Percentiles rank a stretch among this genome's conserved stretches.
phyloP scores from a whole-genome alignment of 2,888 invertebrate species.

The Chesias legatella region DNA sequence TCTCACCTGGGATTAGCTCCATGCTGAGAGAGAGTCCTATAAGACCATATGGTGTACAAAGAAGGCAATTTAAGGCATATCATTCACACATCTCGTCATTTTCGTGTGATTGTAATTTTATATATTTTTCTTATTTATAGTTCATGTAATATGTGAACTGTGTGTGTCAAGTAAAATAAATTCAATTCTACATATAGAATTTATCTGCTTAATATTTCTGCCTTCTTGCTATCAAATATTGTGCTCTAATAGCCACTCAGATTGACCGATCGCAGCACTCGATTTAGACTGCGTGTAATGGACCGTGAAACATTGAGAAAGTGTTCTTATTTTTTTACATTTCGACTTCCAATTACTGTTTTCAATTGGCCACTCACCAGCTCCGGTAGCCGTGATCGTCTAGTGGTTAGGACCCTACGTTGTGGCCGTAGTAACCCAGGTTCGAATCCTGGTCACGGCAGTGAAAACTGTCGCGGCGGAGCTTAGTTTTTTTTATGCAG shows the following conservation, averaged over 20 bases:
- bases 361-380: constrained; percentile 34
- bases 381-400: constrained; percentile 78
- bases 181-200: too few relatives aligned
- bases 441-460: constrained; percentile 82
- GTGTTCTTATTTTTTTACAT: constrained; percentile 21
- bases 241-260: constrained; percentile 6
- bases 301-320: constrained; percentile 32
- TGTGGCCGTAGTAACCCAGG: constrained; percentile 89
- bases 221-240: constrained; percentile 1
- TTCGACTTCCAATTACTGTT: constrained; percentile 15
- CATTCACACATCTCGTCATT: too few relatives aligned
- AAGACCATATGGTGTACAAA: too few relatives aligned
- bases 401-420: constrained; percentile 89
- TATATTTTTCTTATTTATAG: too few relatives aligned
- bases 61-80: too few relatives aligned
- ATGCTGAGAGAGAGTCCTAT: too few relatives aligned
- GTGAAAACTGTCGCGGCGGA: constrained; percentile 38
- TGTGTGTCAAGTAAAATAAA: too few relatives aligned
- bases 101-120: too few relatives aligned
- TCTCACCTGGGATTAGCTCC: too few relatives aligned
- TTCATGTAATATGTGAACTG: too few relatives aligned
- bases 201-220: too few relatives aligned
- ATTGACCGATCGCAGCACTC: constrained; percentile 2
- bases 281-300: constrained; percentile 14
- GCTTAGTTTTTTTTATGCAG: constrained; percentile 22